These are phyloP conservation scores for Tympanuchus pallidicinctus DNA, from an alignment of 2,113 vertebrate genomes.

Conservation along the genomic window DNA sequence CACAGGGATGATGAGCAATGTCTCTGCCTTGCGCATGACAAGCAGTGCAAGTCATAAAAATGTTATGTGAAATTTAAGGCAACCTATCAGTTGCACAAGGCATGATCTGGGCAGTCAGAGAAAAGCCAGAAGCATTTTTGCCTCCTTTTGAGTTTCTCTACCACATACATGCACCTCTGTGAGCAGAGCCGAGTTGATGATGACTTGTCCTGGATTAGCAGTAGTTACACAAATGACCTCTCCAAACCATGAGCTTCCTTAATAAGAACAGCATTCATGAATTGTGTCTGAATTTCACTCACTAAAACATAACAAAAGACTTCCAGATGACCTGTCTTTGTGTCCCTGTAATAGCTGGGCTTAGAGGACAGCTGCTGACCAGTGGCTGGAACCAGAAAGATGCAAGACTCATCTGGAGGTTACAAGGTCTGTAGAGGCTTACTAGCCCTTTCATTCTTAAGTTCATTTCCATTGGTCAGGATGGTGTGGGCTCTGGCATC, in stretches of 20 bases:
- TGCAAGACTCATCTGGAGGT: neutral
- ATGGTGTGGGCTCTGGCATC: neutral
- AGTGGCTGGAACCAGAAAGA: neutral
- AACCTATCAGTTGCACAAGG: neutral
- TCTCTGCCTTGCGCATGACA: neutral
- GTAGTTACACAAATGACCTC: neutral
- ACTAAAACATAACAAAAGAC: neutral
- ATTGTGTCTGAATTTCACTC: neutral
- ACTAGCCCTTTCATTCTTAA: neutral
- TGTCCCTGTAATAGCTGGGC: rapidly evolving
- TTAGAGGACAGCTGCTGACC: neutral
- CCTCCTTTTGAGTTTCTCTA: neutral
- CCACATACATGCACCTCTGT: neutral
- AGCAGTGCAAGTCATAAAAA: neutral
- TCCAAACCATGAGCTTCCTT: neutral
- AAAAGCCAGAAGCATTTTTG: constrained; percentile 17
- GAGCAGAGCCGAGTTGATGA: neutral
- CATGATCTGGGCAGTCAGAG: neutral
- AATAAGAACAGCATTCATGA: neutral
- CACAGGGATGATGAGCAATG: neutral
- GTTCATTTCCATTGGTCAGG: neutral
- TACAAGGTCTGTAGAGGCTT: neutral
- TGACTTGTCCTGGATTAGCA: neutral
- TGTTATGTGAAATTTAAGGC: neutral
- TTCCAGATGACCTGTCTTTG: neutral